Conservation (phyloP, 2,888 invertebrate species). For the Odontocerum albicorne region DNA sequence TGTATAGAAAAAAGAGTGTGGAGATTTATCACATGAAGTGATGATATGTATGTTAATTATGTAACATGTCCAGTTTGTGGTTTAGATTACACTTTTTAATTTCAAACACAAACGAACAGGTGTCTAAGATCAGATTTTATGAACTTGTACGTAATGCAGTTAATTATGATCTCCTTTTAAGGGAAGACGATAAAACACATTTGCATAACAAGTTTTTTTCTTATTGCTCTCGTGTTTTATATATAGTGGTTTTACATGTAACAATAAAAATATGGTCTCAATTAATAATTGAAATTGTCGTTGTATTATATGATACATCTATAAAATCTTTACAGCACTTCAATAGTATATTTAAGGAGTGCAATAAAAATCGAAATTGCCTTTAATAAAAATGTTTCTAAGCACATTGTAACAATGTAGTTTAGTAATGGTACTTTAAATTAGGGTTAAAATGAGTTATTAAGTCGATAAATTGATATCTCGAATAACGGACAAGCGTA, state of each 20-base stretch:
- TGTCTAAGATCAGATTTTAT: not conserved
- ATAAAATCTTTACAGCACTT: slow-evolving; percentile 16
- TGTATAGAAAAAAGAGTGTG: too few species aligned
- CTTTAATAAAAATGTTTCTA: slow-evolving; percentile 12
- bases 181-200: not conserved
- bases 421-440: slow-evolving; percentile 8
- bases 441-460: not conserved
- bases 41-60: too few species aligned
- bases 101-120: too few species aligned
- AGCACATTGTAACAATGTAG: slow-evolving; percentile 8
- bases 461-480: not conserved
- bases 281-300: slow-evolving; percentile 18
- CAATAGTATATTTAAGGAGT: slow-evolving; percentile 11
- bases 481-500: too few species aligned
- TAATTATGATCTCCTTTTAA: not conserved
- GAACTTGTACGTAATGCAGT: not conserved
- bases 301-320: slow-evolving; percentile 4
- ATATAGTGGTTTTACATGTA: slow-evolving; percentile 18
- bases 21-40: too few species aligned
- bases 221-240: slow-evolving; percentile 1
- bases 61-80: too few species aligned
- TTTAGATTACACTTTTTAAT: too few species aligned
- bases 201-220: slow-evolving; percentile 2
- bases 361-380: slow-evolving; percentile 18
- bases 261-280: slow-evolving; percentile 18